Base-by-base conservation (phyloP, 2,797 vertebrate species). In the Microhierax caerulescens region DNA sequence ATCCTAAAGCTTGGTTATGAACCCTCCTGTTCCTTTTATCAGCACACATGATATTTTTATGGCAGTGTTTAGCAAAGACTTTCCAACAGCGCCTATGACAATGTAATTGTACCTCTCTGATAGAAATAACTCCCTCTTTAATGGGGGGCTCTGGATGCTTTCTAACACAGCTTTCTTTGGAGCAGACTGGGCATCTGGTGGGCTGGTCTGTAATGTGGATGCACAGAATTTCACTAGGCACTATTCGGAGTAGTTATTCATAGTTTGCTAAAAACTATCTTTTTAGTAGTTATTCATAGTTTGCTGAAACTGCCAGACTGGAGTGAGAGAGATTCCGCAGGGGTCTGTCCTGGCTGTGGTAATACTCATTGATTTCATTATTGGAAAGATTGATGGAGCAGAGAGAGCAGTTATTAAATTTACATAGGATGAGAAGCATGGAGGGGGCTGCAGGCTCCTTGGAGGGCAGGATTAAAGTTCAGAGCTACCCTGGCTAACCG, bases 251-350 rank as follows among this genome's bases (percentile, higher is more conserved):
- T 74, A 41, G 84, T 83, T 93, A 67, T 45, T 96, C 10, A 10
- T 80, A 48, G 50, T 91, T 94, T 93, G 73, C 91, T 88, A 68
- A 77, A 97, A 91, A n/a, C n/a, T n/a, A n/a, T n/a, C n/a, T n/a
- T n/a, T n/a, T n/a, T n/a, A n/a, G n/a, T 74, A 41, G 84, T 83
- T 93, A 67, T 45, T 96, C 10, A 10, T 80, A 48, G 50, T 91
- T 94, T 93, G 73, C 91, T 88, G 72, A 77, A 97, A 91, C 75
- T 91, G 78, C 28, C 64, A 80, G 87, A 68, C 39, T 60, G 32
- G 56, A 85, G 53, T 64, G 67, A 94, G 86, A 74, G 92, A 64
- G 72, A 78, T 83, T 95, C 78, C 91, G 64, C 45, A 57, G 53
- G 41, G 64, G 34, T 88, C 87, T 95, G 56, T 87, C 84, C 51